Percentiles rank a stretch among this genome's conserved stretches.
Evolutionary conservation across 2,113 vertebrate species (phyloP).

Genomic region (Trogon surrucura): DNA sequence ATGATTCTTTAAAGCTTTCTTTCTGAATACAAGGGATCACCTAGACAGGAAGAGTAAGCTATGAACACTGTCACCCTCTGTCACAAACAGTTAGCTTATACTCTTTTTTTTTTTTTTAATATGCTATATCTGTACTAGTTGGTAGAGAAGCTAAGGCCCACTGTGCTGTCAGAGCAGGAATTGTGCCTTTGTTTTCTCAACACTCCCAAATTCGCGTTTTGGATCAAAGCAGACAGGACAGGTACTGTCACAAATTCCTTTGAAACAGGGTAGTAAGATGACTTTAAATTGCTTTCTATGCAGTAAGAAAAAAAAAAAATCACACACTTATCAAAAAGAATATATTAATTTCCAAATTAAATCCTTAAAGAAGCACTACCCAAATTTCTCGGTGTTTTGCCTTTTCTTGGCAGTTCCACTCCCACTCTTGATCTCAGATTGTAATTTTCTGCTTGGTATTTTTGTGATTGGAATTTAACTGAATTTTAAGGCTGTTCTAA

Average conservation of each 20-base stretch:
- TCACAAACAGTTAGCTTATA: neutral
- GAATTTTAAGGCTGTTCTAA: slow-evolving; percentile 21
- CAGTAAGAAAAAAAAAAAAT: neutral
- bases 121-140: neutral
- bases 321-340: neutral
- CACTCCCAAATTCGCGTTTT: neutral
- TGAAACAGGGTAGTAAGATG: neutral
- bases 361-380: neutral
- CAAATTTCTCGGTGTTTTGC: neutral
- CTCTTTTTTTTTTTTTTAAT: neutral
- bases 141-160: neutral
- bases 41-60: neutral
- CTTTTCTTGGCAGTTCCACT: neutral
- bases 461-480: slow-evolving; percentile 21
- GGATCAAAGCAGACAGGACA: neutral
- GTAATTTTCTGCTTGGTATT: neutral
- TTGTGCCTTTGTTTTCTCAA: neutral
- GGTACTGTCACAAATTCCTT: neutral
- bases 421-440: neutral
- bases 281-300: neutral
- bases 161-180: neutral
- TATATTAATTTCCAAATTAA: neutral
- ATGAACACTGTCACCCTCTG: neutral
- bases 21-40: neutral
- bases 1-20: neutral